Conservation (phyloP, 2,888 invertebrate species). For the Selenia dentaria region DNA sequence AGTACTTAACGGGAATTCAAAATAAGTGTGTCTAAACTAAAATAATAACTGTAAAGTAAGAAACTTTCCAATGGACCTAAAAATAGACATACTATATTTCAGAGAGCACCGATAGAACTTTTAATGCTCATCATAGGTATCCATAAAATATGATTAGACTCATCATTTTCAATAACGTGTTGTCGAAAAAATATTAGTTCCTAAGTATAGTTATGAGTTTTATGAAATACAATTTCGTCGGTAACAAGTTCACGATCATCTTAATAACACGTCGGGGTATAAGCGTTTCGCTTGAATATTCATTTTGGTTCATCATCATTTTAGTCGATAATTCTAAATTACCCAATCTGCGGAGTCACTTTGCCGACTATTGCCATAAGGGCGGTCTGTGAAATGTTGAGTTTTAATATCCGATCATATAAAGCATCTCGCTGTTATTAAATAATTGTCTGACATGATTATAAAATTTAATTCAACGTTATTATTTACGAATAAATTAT, state of each 20-base stretch:
- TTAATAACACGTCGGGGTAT: slow-evolving; percentile 77
- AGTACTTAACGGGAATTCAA: no score
- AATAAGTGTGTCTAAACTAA: no score
- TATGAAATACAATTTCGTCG: slow-evolving; percentile 80
- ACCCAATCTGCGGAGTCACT: slow-evolving; percentile 62
- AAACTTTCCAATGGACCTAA: no score
- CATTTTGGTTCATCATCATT: slow-evolving; percentile 80
- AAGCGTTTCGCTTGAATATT: slow-evolving; percentile 82
- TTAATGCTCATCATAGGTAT: slow-evolving; percentile 6
- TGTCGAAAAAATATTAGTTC: slow-evolving; percentile 79
- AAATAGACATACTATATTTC: no score
- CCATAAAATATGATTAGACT: slow-evolving; percentile 39
- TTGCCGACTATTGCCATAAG: slow-evolving; percentile 27
- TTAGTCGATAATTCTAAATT: slow-evolving; percentile 79
- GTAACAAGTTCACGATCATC: slow-evolving; percentile 81
- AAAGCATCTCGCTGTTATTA: slow-evolving; percentile 68
- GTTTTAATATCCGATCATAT: slow-evolving; percentile 55
- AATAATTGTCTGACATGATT: slow-evolving; percentile 32
- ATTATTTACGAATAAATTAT: slow-evolving; percentile 13
- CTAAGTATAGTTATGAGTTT: slow-evolving; percentile 81
- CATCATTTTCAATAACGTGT: slow-evolving; percentile 76
- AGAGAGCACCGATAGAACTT: not conserved
- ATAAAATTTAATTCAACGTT: not conserved
- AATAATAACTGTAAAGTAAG: no score
- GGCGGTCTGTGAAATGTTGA: slow-evolving; percentile 34